These are phyloP conservation scores for Leptinotarsa haldemani DNA, from an alignment of 2,888 invertebrate species.

Conservation along the genomic window DNA sequence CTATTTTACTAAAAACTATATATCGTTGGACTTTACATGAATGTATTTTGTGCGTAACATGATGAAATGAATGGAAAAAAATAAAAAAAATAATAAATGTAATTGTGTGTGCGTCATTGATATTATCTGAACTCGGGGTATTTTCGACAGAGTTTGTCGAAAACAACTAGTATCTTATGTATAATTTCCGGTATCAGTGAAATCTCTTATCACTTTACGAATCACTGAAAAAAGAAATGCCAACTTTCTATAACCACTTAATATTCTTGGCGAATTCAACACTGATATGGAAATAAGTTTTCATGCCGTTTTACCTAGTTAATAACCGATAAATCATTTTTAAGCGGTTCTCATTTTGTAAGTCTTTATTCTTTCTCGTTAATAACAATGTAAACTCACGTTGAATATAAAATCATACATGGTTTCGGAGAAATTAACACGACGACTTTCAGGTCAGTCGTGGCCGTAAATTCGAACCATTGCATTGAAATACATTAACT, in stretches of 20 bases:
- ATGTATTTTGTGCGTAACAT: no score
- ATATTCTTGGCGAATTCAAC: conserved; percentile 3
- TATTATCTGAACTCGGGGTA: no score
- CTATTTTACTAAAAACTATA: no score
- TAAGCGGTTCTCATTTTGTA: conserved; percentile 15
- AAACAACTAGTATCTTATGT: no score
- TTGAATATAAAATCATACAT: conserved; percentile 20
- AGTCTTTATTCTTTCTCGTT: conserved; percentile 18
- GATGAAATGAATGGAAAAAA: no score
- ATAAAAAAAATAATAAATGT: no score
- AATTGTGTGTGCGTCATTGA: no score
- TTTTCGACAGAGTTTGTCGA: no score
- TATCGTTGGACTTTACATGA: no score
- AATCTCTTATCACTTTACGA: background rate
- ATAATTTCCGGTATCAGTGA: background rate
- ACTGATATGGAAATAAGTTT: conserved; percentile 16
- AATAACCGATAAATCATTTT: conserved; percentile 19
- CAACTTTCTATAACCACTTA: conserved; percentile 9
- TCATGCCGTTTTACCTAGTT: conserved; percentile 18
- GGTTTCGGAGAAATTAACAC: conserved; percentile 21
- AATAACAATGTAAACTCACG: conserved; percentile 20
- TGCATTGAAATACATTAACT: conserved; percentile 4
- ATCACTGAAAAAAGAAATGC: background rate
- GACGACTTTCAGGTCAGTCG: conserved; percentile 10
- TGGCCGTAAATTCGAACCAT: conserved; percentile 10